Evolutionary conservation across 2,113 vertebrate genomes (phyloP).

Genomic region (Lota lota): DNA sequence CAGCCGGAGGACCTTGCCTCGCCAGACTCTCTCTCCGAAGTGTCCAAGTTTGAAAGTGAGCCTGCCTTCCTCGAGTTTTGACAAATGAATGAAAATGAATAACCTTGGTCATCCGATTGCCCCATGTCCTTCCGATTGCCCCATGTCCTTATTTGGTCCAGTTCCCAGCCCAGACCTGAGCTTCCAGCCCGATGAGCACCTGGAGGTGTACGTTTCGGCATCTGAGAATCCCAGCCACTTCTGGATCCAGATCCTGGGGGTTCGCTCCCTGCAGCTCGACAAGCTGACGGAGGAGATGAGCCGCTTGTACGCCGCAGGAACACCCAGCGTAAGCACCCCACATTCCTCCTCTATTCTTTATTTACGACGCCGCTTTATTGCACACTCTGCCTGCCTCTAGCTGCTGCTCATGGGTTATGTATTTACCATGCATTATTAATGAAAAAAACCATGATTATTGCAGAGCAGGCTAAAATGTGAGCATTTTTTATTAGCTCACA

Average conservation of each 20-base stretch:
- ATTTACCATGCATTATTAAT: no score
- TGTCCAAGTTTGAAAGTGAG: slow-evolving; percentile 84
- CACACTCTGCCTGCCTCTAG: no score
- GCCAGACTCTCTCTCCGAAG: slow-evolving; percentile 44
- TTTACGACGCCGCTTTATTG: no score
- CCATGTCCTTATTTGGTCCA: slow-evolving; percentile 37
- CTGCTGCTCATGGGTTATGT: no score
- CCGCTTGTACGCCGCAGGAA: slow-evolving; percentile 70
- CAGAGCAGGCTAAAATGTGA: no score
- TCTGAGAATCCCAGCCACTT: slow-evolving; percentile 84
- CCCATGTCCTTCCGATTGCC: background rate
- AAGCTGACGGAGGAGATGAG: slow-evolving; percentile 85
- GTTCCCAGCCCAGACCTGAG: slow-evolving; percentile 88
- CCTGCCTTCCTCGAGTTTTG: background rate
- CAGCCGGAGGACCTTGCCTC: slow-evolving; percentile 32
- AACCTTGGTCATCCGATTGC: no score
- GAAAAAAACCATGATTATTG: no score
- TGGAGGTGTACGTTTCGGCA: slow-evolving; percentile 89
- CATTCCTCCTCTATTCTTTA: background rate
- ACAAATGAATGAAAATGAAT: no score
- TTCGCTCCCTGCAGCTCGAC: slow-evolving; percentile 83
- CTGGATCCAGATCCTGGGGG: slow-evolving; percentile 89
- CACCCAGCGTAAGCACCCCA: slow-evolving; percentile 52
- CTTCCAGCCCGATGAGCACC: slow-evolving; percentile 83
- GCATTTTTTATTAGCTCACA: no score